Conservation (phyloP, 2,888 invertebrate genomes). For the Lysandra coridon region DNA sequence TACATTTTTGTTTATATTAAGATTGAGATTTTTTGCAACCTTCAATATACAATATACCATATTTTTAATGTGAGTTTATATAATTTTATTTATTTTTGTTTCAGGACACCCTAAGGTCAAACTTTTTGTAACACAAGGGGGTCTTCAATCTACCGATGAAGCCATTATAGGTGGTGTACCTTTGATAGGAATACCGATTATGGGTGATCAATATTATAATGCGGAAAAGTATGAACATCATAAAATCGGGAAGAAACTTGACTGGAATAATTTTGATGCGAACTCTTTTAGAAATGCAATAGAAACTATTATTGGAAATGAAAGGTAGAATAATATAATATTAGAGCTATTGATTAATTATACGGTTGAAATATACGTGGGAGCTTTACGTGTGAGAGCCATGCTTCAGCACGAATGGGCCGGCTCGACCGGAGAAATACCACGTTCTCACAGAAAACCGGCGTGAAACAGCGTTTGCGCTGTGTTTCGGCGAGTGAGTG, state of each 20-base stretch:
- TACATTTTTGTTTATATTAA: too few relatives aligned
- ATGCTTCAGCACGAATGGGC: too few relatives aligned
- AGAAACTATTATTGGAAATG: slow-evolving; percentile 43
- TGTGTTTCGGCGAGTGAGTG: too few relatives aligned
- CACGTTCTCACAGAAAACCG: too few relatives aligned
- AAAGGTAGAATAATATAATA: slow-evolving; percentile 41
- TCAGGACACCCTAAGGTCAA: slow-evolving; percentile 65
- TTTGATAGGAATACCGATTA: slow-evolving; percentile 60
- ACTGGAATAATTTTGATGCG: slow-evolving; percentile 48
- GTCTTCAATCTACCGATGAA: slow-evolving; percentile 66
- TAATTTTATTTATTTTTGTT: slow-evolving; percentile 33
- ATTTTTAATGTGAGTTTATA: too few relatives aligned
- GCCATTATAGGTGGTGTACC: slow-evolving; percentile 59
- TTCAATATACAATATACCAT: too few relatives aligned
- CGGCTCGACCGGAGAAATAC: too few relatives aligned
- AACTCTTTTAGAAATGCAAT: slow-evolving; percentile 46
- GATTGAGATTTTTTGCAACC: too few relatives aligned
- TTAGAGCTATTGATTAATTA: too few relatives aligned
- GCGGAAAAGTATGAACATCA: slow-evolving; percentile 49
- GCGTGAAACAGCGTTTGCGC: too few relatives aligned
- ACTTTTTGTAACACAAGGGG: slow-evolving; percentile 62
- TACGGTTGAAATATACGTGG: too few relatives aligned
- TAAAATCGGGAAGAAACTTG: slow-evolving; percentile 52
- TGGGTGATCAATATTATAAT: slow-evolving; percentile 62
- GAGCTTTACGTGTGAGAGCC: too few relatives aligned